phyloP scores from a whole-genome alignment of 2,797 vertebrate genomes.

The Alosa sapidissima region DNA sequence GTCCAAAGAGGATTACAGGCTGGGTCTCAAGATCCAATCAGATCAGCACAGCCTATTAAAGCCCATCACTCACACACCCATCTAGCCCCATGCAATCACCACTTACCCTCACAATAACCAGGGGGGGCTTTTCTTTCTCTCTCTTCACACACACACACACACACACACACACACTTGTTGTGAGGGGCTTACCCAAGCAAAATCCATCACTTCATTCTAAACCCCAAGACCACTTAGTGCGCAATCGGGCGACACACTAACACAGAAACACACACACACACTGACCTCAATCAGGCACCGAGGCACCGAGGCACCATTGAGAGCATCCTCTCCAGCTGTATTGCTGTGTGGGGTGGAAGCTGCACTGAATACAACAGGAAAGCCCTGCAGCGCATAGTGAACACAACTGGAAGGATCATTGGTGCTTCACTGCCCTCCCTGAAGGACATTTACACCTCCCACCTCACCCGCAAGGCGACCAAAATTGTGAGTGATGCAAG shows the following conservation, averaged over 20 bases:
- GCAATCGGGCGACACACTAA: neutral
- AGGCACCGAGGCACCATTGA: too few species aligned
- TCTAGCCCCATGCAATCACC: neutral
- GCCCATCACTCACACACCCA: neutral
- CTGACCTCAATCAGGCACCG: too few species aligned
- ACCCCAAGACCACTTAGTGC: conserved; percentile 3
- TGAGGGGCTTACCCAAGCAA: neutral
- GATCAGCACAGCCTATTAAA: conserved; percentile 7
- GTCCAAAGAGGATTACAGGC: neutral
- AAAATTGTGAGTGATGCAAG: too few species aligned
- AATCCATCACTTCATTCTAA: conserved; percentile 5
- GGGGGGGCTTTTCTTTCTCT: neutral
- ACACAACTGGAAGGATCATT: too few species aligned
- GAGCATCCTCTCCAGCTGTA: too few species aligned
- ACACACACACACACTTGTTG: neutral
- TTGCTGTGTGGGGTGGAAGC: too few species aligned
- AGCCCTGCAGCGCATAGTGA: too few species aligned
- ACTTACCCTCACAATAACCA: neutral
- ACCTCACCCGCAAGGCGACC: too few species aligned
- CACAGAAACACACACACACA: neutral
- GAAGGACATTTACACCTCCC: too few species aligned
- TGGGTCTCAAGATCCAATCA: neutral
- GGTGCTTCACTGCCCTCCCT: too few species aligned
- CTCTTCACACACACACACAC: neutral
- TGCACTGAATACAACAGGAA: too few species aligned